A percentile compares a stretch with the other conserved stretches of the same genome.
These are phyloP conservation scores for Ophioderma brevispina DNA, from an alignment of 35 echinoderm and acorn worm genomes.

Conservation along the genomic window DNA sequence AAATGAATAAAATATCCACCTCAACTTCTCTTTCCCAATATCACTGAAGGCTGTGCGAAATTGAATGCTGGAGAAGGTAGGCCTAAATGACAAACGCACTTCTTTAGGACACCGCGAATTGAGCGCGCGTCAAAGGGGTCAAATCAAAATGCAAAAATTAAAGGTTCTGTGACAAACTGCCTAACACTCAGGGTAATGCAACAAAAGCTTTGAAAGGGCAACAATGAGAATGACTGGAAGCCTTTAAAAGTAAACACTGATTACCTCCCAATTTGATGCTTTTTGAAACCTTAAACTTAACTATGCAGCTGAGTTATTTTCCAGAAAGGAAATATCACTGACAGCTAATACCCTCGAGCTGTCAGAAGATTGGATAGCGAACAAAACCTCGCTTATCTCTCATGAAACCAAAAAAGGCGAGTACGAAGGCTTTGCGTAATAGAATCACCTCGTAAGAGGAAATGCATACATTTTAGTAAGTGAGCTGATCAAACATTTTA, in stretches of 20 bases:
- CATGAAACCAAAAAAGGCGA: neutral
- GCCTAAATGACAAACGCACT: neutral
- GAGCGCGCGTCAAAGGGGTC: neutral
- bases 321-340: neutral
- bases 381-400: slow-evolving; percentile 4
- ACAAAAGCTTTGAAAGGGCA: neutral
- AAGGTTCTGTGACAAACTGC: neutral
- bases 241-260: neutral
- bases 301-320: neutral
- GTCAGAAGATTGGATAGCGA: neutral
- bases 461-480: neutral
- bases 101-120: neutral
- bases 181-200: neutral
- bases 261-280: neutral
- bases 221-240: neutral
- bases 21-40: no score
- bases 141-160: neutral
- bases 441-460: neutral
- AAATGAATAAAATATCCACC: no score
- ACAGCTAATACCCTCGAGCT: neutral
- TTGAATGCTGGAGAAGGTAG: neutral
- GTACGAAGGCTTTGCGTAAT: neutral
- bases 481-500: neutral
- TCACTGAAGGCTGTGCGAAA: slow-evolving; percentile 14
- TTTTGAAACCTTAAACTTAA: neutral